Base-by-base conservation (phyloP, 2,888 invertebrate species). In the Papilio demoleus region DNA sequence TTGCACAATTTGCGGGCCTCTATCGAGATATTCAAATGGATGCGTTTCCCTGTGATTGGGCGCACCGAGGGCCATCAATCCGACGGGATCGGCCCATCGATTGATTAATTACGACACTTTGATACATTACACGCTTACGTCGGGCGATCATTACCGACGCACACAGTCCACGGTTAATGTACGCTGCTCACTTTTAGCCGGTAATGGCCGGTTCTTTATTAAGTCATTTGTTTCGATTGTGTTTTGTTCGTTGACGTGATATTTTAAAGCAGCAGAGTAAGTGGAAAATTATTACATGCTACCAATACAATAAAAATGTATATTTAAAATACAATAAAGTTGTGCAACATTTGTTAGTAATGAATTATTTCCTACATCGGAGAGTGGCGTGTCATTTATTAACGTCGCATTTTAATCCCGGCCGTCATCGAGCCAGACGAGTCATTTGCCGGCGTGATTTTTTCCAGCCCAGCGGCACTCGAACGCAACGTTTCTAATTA, bases 21-120 rank as follows among this genome's bases (percentile, higher is more conserved):
- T 59, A 59, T 64, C 38, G 69, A 50, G 50, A 69, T 65, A 61
- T 67, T 47, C 59, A 40, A 72, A 67, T 68, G 69, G 67, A 70
- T 72, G 67, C 73, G 73, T 74, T 75, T 74, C 67, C 70, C 62
- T 70, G 38, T 72, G 74, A 75, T 71, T 73, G 73, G 68, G 70
- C 73, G 70, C 66, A 67, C 67, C 70, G 65, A 61, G 62, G 65
- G 64, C 72, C 73, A 77, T 77, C 77, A 74, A 75, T 77, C 74
- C 73, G 67, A 34, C 68, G 60, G 70, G 67, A 71, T 65, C 65
- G 63, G 47, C 40, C 69, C 68, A 73, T 70, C 71, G 70, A 71
- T 73, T 73, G 77, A 79, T 77, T 78, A 74, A 78, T 78, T 74
- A 72, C 71, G 67, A 68, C 64, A 67, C 62, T 61, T 27, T 53